A percentile compares a stretch with the other conserved stretches of the same genome.
phyloP scores from a whole-genome alignment of 2,113 vertebrate genomes.

The Sander lucioperca region DNA sequence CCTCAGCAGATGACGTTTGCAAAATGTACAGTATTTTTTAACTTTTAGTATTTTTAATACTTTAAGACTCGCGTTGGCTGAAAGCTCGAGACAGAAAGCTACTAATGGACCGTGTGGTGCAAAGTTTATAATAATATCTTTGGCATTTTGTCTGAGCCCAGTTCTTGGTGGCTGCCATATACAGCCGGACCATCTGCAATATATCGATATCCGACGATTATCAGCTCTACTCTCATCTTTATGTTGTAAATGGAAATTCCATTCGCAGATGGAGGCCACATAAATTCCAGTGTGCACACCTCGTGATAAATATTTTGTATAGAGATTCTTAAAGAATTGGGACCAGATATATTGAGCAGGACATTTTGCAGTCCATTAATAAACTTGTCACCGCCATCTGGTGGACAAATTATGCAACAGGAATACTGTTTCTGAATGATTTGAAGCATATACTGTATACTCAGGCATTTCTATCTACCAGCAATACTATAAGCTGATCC shows the following conservation, averaged over 20 bases:
- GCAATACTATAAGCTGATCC: too few relatives aligned
- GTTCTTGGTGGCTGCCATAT: not conserved
- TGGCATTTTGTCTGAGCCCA: not conserved
- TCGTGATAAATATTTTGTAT: not conserved
- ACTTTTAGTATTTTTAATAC: not conserved
- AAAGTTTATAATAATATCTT: not conserved
- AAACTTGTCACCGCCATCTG: not conserved
- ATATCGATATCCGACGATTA: not conserved
- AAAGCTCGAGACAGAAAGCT: not conserved
- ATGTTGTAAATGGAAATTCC: not conserved
- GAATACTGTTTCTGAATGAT: not conserved
- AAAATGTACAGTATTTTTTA: not conserved
- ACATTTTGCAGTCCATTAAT: not conserved
- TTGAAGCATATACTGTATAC: not conserved
- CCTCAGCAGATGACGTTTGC: not conserved
- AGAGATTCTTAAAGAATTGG: not conserved
- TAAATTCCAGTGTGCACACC: not conserved
- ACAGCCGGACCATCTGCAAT: not conserved
- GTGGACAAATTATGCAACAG: slow-evolving; percentile 6
- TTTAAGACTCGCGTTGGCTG: not conserved
- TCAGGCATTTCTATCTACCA: too few relatives aligned
- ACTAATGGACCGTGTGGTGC: not conserved
- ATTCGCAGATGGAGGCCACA: not conserved
- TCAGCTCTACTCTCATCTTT: not conserved
- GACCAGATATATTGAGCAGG: not conserved